Evolutionary conservation across 2,888 invertebrate genomes (phyloP).

Genomic region (Euphydryas editha): DNA sequence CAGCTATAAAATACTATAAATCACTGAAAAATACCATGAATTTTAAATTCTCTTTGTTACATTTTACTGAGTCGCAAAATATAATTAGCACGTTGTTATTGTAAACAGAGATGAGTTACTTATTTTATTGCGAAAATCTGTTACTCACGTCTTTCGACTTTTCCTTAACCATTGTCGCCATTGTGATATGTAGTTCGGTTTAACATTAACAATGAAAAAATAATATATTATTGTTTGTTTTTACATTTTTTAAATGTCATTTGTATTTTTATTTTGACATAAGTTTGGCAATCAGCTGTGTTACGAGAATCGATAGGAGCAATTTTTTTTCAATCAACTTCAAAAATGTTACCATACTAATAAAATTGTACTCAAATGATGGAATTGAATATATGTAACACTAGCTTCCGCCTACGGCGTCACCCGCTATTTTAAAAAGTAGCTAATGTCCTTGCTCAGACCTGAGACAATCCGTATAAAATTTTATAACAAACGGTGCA

Average conservation of each 20-base stretch:
- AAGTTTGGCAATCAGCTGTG: constrained; percentile 39
- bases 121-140: constrained; percentile 22
- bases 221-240: constrained; percentile 4
- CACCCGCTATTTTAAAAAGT: too few species aligned
- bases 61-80: constrained; percentile 24
- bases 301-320: background rate
- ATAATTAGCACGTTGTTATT: background rate
- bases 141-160: constrained; percentile 65
- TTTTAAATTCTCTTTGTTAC: background rate
- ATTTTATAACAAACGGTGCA: too few species aligned
- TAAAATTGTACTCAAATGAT: too few species aligned
- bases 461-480: too few species aligned
- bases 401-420: too few species aligned
- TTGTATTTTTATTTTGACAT: background rate
- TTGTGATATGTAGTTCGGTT: constrained; percentile 39
- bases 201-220: background rate
- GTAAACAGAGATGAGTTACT: background rate
- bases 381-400: too few species aligned
- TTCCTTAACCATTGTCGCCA: constrained; percentile 76
- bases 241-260: constrained; percentile 13
- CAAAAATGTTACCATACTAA: too few species aligned
- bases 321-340: too few species aligned
- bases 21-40: too few species aligned
- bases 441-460: too few species aligned
- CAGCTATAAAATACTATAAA: too few species aligned